Percentiles rank a stretch among this genome's conserved stretches.
Conservation (phyloP, 92 coral and sea anemone genomes). For the Heteractis magnifica region DNA sequence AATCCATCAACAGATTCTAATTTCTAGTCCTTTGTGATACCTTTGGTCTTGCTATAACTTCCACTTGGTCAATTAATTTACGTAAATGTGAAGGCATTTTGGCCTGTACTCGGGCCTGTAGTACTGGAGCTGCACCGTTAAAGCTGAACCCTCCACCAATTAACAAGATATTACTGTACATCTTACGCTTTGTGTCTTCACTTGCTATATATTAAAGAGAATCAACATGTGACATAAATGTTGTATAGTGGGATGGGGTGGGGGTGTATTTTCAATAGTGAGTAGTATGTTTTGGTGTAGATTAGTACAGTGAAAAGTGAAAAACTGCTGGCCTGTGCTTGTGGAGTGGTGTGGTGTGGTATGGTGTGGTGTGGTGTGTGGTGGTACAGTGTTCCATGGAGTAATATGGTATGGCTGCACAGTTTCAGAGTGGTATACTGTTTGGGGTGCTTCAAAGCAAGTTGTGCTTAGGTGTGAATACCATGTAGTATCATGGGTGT, state of each 20-base stretch:
- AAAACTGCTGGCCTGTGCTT: no score
- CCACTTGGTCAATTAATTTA: slow-evolving; percentile 87
- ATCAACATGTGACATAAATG: not conserved
- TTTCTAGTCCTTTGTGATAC: slow-evolving; percentile 30
- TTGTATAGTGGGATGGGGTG: not conserved
- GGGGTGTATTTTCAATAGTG: not conserved
- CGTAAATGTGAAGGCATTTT: slow-evolving; percentile 84
- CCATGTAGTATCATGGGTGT: no score
- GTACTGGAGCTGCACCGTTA: slow-evolving; percentile 75
- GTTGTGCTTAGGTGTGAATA: no score
- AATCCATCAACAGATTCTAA: no score
- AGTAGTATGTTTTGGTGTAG: not conserved
- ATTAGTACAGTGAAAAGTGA: no score
- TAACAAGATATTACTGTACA: slow-evolving; percentile 84
- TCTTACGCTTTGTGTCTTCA: slow-evolving; percentile 90
- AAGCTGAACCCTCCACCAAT: slow-evolving; percentile 96
- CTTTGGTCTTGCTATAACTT: slow-evolving; percentile 93
- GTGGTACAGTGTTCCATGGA: no score
- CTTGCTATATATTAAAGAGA: slow-evolving; percentile 52
- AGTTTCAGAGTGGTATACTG: no score
- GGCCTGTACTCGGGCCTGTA: slow-evolving; percentile 87
- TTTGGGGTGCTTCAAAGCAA: no score
- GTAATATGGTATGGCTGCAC: no score
- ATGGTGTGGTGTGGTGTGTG: not conserved
- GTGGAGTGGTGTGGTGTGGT: not conserved